Percentiles rank a stretch among this genome's conserved stretches.
These are phyloP conservation scores for Zootoca vivipara DNA, from an alignment of 2,113 vertebrate genomes.

Conservation along the genomic window DNA sequence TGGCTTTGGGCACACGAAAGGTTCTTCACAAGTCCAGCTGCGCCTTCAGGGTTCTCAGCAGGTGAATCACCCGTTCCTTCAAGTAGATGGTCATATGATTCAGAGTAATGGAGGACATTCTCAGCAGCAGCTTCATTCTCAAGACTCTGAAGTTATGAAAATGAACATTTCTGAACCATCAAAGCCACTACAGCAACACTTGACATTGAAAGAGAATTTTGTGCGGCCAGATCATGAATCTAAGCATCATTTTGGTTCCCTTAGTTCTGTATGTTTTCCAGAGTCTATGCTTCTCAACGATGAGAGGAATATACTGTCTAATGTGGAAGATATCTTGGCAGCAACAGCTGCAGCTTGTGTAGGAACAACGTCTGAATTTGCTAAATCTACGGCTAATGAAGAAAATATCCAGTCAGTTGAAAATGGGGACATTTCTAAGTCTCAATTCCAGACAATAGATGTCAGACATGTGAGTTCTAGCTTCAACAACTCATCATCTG, in stretches of 20 bases:
- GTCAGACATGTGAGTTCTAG: constrained; percentile 83
- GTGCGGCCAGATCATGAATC: constrained; percentile 84
- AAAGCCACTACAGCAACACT: constrained; percentile 84
- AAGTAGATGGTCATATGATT: constrained; percentile 87
- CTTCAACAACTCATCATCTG: constrained; percentile 82
- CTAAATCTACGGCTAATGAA: constrained; percentile 87
- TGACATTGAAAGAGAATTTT: constrained; percentile 85
- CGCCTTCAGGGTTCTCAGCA: constrained; percentile 82
- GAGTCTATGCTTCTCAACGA: constrained; percentile 94
- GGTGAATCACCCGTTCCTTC: constrained; percentile 86
- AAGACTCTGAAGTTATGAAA: constrained; percentile 83
- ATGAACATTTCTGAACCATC: constrained; percentile 82
- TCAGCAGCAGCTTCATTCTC: constrained; percentile 82
- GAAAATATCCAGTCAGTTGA: constrained; percentile 82
- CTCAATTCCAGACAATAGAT: constrained; percentile 85
- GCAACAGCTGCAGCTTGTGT: constrained; percentile 95
- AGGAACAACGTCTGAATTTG: constrained; percentile 93
- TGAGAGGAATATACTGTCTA: constrained; percentile 95
- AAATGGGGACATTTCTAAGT: constrained; percentile 81
- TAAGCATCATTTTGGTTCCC: constrained; percentile 92
- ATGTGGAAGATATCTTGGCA: constrained; percentile 95
- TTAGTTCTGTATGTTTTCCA: constrained; percentile 95
- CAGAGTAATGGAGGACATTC: constrained; percentile 79
- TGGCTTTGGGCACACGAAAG: constrained; percentile 81
- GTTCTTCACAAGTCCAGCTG: constrained; percentile 78